Percentiles rank a stretch among this genome's conserved stretches.
phyloP scores from a whole-genome alignment of 2,888 invertebrate genomes.

The Drosophila pseudotalamancana region DNA sequence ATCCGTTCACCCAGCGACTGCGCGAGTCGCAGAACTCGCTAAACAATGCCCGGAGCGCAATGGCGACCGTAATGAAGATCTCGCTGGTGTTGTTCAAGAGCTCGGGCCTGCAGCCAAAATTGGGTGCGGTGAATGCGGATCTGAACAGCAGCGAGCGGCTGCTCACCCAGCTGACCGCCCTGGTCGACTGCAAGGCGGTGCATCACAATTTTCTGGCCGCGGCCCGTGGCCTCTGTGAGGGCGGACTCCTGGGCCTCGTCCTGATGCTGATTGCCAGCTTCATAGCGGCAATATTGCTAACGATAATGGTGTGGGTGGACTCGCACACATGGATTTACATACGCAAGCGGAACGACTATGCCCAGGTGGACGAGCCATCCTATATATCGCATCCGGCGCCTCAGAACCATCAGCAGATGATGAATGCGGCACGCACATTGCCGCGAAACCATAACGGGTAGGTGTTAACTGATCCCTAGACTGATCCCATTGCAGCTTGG shows the following conservation, averaged over 20 bases:
- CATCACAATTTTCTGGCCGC: constrained; percentile 93
- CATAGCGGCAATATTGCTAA: constrained; percentile 94
- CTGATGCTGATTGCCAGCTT: constrained; percentile 94
- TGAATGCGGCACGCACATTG: constrained; percentile 85
- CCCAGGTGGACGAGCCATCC: constrained; percentile 93
- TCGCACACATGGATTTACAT: constrained; percentile 99
- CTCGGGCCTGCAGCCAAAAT: constrained; percentile 88
- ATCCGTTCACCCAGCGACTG: constrained; percentile 92
- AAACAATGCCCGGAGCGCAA: constrained; percentile 84
- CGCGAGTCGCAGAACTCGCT: constrained; percentile 91
- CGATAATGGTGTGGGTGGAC: constrained; percentile 96
- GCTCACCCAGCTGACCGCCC: constrained; percentile 88
- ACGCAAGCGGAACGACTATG: constrained; percentile 92
- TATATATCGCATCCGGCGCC: constrained; percentile 84
- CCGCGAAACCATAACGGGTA: constrained; percentile 85
- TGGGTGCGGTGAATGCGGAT: constrained; percentile 91
- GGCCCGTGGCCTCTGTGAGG: constrained; percentile 92
- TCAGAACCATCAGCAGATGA: constrained; percentile 85
- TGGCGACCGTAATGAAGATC: constrained; percentile 84
- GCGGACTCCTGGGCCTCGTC: constrained; percentile 91
- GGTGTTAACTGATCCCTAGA: constrained; percentile 52
- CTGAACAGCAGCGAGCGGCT: constrained; percentile 91
- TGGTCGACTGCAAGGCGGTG: constrained; percentile 93
- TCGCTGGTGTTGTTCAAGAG: constrained; percentile 84
- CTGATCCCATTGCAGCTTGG: constrained; percentile 57